Percentiles rank a stretch among this genome's conserved stretches.
Conservation (phyloP, 2,888 invertebrate genomes). For the Eupithecia exiguata region DNA sequence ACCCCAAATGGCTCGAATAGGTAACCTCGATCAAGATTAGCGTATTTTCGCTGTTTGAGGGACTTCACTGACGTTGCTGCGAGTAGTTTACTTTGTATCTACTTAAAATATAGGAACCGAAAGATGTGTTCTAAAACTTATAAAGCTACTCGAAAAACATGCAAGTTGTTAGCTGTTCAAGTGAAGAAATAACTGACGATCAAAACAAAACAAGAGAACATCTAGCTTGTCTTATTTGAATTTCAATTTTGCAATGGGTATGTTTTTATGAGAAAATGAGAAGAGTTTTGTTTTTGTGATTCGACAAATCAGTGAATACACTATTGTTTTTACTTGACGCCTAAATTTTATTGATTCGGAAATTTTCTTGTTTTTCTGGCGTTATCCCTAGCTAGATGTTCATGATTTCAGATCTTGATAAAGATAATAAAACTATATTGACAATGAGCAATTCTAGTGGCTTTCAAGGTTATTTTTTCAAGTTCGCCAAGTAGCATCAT, state of each 20-base stretch:
- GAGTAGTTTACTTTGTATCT: too few relatives aligned
- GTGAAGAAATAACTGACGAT: background rate
- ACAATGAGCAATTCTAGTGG: constrained; percentile 8
- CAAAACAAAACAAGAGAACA: background rate
- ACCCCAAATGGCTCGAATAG: too few relatives aligned
- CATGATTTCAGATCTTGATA: constrained; percentile 1
- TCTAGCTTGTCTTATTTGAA: background rate
- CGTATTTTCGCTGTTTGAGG: too few relatives aligned
- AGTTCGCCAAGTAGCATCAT: constrained; percentile 18
- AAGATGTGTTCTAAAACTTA: background rate
- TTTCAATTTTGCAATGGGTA: background rate
- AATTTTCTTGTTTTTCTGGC: background rate
- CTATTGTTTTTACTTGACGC: background rate
- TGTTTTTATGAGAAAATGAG: background rate
- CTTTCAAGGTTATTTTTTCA: constrained; percentile 14
- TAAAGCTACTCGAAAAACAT: background rate
- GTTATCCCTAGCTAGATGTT: background rate
- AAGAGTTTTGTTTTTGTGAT: background rate
- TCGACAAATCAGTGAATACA: background rate
- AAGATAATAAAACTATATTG: constrained; percentile 1
- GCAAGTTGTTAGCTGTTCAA: background rate
- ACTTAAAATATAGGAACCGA: background rate
- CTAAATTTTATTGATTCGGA: background rate
- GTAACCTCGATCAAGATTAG: too few relatives aligned
- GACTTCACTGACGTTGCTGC: too few relatives aligned